phyloP scores from a whole-genome alignment of 2,888 invertebrate genomes.

The Lingula anatina region DNA sequence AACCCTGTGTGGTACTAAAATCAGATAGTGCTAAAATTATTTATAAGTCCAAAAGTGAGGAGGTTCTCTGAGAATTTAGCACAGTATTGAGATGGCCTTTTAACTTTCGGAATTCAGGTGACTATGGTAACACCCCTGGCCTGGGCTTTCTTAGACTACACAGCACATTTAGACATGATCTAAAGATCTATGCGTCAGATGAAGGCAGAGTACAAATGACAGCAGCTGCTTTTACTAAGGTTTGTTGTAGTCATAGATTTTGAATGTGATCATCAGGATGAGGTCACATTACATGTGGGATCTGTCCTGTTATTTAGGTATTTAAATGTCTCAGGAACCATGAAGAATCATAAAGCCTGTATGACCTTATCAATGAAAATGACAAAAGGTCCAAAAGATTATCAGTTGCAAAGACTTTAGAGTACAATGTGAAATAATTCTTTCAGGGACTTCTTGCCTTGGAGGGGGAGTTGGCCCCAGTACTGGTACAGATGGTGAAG shows the following conservation, averaged over 20 bases:
- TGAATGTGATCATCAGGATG: background rate
- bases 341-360: too few species aligned
- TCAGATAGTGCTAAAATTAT: too few species aligned
- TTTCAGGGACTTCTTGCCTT: constrained; percentile 79
- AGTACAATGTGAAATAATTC: too few species aligned
- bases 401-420: too few species aligned
- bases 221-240: constrained; percentile 97
- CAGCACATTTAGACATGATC: constrained; percentile 96
- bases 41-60: too few species aligned
- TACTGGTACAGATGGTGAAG: constrained; percentile 98
- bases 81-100: too few species aligned
- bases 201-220: constrained; percentile 99
- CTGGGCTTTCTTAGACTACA: constrained; percentile 90
- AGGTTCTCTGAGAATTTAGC: background rate
- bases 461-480: constrained; percentile 97
- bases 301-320: background rate
- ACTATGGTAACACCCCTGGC: constrained; percentile 89
- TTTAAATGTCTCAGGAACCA: too few species aligned
- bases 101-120: too few species aligned
- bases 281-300: background rate
- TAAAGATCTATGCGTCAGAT: constrained; percentile 99
- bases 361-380: too few species aligned
- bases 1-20: too few species aligned
- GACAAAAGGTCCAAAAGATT: too few species aligned
- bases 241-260: too few species aligned